Evolutionary conservation across 2,797 vertebrate species (phyloP).

Genomic region (Phrynocephalus vlangalii): DNA sequence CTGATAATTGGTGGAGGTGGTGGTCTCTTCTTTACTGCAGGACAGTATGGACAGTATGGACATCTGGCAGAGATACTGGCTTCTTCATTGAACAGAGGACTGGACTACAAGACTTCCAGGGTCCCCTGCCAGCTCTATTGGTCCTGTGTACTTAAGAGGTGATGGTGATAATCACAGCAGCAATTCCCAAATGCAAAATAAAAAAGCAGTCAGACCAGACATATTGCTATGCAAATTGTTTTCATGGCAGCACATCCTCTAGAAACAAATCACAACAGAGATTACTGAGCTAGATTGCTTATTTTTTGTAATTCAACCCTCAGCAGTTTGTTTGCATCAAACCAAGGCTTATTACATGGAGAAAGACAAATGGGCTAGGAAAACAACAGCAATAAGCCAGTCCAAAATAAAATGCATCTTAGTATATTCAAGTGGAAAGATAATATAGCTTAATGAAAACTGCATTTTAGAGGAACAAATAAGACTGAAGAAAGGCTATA

Average conservation of each 20-base stretch:
- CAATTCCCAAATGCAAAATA: not conserved
- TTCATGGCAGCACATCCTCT: not conserved
- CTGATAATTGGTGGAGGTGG: not conserved
- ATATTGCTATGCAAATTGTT: not conserved
- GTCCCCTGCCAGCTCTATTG: not conserved
- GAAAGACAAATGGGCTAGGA: conserved; percentile 59
- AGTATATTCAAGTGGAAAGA: conserved; percentile 24
- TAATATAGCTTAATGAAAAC: conserved; percentile 55
- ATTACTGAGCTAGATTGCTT: conserved; percentile 33
- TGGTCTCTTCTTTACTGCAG: not conserved
- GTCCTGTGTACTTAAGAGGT: not conserved
- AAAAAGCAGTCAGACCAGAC: not conserved
- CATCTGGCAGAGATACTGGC: not conserved
- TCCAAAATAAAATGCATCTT: conserved; percentile 41
- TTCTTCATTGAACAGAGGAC: not conserved
- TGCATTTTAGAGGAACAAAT: conserved; percentile 46
- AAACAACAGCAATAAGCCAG: conserved; percentile 56
- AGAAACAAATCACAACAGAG: conserved; percentile 24
- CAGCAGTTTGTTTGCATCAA: conserved; percentile 29
- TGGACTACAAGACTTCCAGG: not conserved
- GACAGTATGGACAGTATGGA: not conserved
- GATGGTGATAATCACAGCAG: not conserved
- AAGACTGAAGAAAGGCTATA: conserved; percentile 5
- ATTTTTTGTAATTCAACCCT: conserved; percentile 6
- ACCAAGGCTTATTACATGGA: conserved; percentile 53